Percentiles rank a stretch among this genome's conserved stretches.
Conservation (phyloP, 2,888 invertebrate species). For the Caenorhabditis afra region DNA sequence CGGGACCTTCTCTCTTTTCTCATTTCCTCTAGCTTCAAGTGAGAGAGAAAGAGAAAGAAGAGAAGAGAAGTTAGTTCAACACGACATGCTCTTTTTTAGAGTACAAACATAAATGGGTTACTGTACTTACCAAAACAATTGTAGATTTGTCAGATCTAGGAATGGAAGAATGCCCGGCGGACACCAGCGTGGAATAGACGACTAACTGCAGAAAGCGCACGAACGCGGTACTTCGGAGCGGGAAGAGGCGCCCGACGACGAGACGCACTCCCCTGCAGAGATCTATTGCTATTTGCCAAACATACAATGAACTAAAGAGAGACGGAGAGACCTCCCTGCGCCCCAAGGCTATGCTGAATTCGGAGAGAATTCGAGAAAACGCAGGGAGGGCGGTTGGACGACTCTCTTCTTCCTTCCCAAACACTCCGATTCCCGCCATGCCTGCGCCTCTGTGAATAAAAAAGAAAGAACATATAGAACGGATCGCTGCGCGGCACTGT, state of each 20-base stretch:
- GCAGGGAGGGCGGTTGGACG: slow-evolving; percentile 6
- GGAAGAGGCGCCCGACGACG: slow-evolving; percentile 50
- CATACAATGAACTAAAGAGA: slow-evolving; percentile 41
- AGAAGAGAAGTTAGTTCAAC: neutral
- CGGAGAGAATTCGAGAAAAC: slow-evolving; percentile 50
- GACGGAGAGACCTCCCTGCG: slow-evolving; percentile 46
- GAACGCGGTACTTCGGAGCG: slow-evolving; percentile 60
- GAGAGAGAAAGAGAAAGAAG: too few species aligned
- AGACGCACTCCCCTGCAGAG: slow-evolving; percentile 52
- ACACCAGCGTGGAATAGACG: slow-evolving; percentile 59
- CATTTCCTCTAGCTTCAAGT: too few species aligned
- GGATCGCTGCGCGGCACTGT: slow-evolving; percentile 40
- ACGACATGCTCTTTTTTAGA: neutral
- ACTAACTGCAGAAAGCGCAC: slow-evolving; percentile 60
- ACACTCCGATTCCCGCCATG: slow-evolving; percentile 24
- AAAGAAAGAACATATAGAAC: slow-evolving; percentile 59
- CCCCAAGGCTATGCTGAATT: slow-evolving; percentile 53
- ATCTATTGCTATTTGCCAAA: slow-evolving; percentile 59
- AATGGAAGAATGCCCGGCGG: slow-evolving; percentile 63
- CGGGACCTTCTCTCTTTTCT: neutral
- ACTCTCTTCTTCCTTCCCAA: slow-evolving; percentile 12
- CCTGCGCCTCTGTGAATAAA: slow-evolving; percentile 54
- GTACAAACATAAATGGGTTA: neutral
- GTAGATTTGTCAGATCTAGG: slow-evolving; percentile 53
- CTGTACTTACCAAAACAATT: slow-evolving; percentile 44